Conservation (phyloP, 2,113 vertebrate species). For the Onychostoma macrolepis region DNA sequence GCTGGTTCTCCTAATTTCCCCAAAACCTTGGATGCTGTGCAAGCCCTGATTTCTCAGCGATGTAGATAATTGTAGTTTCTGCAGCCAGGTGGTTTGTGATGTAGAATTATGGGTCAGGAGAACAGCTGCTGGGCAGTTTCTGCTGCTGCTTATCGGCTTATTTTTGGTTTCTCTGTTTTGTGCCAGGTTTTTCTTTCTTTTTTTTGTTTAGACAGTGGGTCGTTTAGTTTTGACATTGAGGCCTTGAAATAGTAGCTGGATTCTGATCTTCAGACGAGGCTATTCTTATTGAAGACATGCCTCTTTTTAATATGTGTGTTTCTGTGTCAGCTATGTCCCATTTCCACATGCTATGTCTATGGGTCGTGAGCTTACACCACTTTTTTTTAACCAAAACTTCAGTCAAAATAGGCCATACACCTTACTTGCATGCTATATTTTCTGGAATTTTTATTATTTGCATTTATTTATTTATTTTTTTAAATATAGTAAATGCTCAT, state of each 20-base stretch:
- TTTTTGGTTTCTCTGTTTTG: slow-evolving; percentile 26
- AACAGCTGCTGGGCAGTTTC: slow-evolving; percentile 28
- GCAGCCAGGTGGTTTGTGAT: slow-evolving; percentile 36
- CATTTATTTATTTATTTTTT: no score
- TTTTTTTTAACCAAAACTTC: background rate
- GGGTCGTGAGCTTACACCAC: background rate
- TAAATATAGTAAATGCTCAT: no score
- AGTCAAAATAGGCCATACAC: background rate
- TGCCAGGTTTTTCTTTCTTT: background rate
- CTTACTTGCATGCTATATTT: no score
- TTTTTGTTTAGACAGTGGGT: background rate
- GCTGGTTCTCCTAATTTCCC: background rate
- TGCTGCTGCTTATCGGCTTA: slow-evolving; percentile 6
- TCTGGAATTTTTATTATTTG: background rate
- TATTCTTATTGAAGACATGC: background rate
- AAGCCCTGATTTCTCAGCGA: slow-evolving; percentile 10
- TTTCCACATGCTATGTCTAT: background rate
- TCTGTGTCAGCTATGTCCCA: slow-evolving; percentile 4
- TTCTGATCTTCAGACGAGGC: background rate
- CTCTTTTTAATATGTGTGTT: background rate
- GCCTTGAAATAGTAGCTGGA: slow-evolving; percentile 1
- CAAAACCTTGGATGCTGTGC: background rate
- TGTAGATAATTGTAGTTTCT: slow-evolving; percentile 37
- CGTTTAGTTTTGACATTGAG: background rate
- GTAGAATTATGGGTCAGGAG: slow-evolving; percentile 24